These are phyloP conservation scores for Actenoides hombroni DNA, from an alignment of 2,113 vertebrate species.

Conservation along the genomic window DNA sequence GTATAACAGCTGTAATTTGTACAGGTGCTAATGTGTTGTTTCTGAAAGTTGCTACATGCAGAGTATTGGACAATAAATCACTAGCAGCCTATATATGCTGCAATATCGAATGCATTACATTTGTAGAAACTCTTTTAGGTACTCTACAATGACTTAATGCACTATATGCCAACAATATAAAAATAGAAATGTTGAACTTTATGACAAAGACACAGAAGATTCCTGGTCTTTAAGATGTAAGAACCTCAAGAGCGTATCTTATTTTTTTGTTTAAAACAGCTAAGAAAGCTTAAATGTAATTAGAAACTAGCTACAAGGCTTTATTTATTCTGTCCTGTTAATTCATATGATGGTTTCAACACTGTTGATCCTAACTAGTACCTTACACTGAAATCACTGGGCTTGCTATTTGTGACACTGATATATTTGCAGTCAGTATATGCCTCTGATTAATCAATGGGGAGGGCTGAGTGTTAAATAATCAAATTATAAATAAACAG, in stretches of 20 bases:
- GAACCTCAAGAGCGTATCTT: fast-evolving
- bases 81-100: neutral
- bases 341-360: neutral
- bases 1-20: neutral
- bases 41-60: neutral
- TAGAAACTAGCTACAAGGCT: neutral
- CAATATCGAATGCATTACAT: neutral
- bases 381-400: neutral
- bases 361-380: neutral
- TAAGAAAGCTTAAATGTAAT: neutral
- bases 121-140: neutral
- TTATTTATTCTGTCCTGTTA: neutral
- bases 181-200: neutral
- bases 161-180: neutral
- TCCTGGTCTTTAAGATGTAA: neutral
- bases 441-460: neutral
- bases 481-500: neutral
- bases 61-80: neutral
- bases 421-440: neutral
- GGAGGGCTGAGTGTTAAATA: neutral
- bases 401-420: neutral
- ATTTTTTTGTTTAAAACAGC: neutral
- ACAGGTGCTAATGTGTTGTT: neutral
- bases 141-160: neutral
- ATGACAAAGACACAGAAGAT: neutral